These are phyloP conservation scores for Echinops telfairi DNA, from an alignment of 2,113 vertebrate species.

Conservation along the genomic window DNA sequence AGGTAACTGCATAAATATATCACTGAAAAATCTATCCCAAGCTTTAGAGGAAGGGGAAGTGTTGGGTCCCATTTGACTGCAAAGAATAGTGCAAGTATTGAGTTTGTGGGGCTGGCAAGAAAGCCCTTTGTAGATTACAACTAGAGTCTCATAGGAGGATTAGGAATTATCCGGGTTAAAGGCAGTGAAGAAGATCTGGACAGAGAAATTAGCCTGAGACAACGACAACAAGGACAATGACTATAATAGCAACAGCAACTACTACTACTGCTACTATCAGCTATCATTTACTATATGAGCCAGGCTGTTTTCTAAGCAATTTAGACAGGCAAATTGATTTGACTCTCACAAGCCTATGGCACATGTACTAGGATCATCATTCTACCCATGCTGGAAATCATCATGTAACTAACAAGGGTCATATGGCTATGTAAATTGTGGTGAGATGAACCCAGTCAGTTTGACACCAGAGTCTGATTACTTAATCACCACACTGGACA, in stretches of 20 bases:
- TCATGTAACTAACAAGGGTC: background rate
- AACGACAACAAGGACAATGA: too few relatives aligned
- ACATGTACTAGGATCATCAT: background rate
- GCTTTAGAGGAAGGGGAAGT: background rate
- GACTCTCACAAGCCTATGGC: background rate
- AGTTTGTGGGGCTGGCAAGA: background rate
- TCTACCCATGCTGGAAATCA: background rate
- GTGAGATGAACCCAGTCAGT: too few relatives aligned
- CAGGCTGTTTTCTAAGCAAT: background rate
- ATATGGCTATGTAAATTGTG: background rate
- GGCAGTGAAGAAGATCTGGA: background rate
- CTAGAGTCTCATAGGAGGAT: background rate
- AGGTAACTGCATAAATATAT: background rate
- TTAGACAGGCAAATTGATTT: background rate
- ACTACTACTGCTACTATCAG: background rate
- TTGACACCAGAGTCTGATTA: too few relatives aligned
- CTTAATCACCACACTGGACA: too few relatives aligned
- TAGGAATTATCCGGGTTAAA: constrained; percentile 7
- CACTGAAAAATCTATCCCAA: constrained; percentile 10
- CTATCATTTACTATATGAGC: background rate
- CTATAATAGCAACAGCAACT: background rate
- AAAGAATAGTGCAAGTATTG: background rate
- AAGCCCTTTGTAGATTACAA: background rate
- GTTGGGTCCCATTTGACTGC: background rate
- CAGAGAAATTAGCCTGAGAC: background rate